Conservation (phyloP, 1,140 invertebrate genomes). For the Chironomus striatipennis region DNA sequence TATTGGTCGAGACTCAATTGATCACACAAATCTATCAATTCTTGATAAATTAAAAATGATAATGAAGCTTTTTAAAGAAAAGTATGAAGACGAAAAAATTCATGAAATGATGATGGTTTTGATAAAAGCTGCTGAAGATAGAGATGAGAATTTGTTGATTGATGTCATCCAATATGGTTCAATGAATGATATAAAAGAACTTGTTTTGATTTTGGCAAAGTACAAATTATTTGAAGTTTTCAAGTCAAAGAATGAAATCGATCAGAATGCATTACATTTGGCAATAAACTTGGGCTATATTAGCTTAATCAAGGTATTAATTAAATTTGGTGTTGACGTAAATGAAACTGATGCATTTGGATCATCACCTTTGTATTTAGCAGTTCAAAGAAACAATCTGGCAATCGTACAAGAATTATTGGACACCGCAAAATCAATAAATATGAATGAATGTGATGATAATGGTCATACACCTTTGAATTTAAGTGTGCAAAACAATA, state of each 20-base stretch:
- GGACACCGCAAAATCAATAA: not conserved
- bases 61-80: not conserved
- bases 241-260: not conserved
- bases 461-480: not conserved
- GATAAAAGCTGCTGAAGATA: not conserved
- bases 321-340: not conserved
- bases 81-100: slow-evolving; percentile 1
- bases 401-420: not conserved
- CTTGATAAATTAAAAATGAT: slow-evolving; percentile 14
- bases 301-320: not conserved
- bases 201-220: not conserved
- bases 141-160: not conserved
- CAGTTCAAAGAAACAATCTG: not conserved
- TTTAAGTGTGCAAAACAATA: not conserved
- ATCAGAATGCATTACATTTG: slow-evolving; percentile 2
- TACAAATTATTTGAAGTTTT: not conserved
- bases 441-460: not conserved
- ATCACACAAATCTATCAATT: not conserved
- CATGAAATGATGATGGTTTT: not conserved
- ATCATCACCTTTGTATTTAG: not conserved
- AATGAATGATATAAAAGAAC: slow-evolving; percentile 7
- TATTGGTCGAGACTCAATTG: not conserved
- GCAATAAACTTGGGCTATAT: not conserved
- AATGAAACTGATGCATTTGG: slow-evolving; percentile 14
- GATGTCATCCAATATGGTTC: not conserved